These are phyloP conservation scores for Drosophila austrosaltans DNA, from an alignment of 2,888 invertebrate genomes.

Conservation along the genomic window DNA sequence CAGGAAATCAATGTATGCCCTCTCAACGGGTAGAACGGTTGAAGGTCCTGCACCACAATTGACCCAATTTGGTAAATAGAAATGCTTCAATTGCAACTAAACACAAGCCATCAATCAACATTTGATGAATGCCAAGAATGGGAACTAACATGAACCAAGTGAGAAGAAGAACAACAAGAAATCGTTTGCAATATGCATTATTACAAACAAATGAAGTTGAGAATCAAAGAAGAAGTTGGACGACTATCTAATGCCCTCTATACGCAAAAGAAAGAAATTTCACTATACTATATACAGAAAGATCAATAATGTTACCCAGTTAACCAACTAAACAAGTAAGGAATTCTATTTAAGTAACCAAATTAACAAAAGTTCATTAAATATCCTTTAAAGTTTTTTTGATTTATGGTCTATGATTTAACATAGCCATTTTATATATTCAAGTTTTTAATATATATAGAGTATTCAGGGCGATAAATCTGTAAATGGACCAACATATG, in stretches of 20 bases:
- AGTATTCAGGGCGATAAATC: constrained; percentile 50
- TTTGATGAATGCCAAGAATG: constrained; percentile 18
- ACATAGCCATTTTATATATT: not conserved
- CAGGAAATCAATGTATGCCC: constrained; percentile 55
- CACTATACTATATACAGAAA: too few relatives aligned
- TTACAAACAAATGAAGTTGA: constrained; percentile 33
- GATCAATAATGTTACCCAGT: too few relatives aligned
- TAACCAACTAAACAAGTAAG: too few relatives aligned
- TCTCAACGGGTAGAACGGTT: constrained; percentile 48
- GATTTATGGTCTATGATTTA: too few relatives aligned
- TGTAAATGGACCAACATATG: constrained; percentile 68
- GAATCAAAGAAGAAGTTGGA: not conserved
- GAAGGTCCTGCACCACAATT: constrained; percentile 51
- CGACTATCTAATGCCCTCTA: not conserved
- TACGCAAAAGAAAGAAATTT: not conserved
- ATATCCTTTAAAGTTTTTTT: not conserved
- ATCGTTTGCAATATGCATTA: constrained; percentile 34
- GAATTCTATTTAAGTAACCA: too few relatives aligned
- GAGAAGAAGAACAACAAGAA: constrained; percentile 25
- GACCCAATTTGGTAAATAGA: constrained; percentile 59
- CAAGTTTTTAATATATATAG: constrained; percentile 27
- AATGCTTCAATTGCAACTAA: constrained; percentile 27
- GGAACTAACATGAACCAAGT: constrained; percentile 33
- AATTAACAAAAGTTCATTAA: too few relatives aligned
- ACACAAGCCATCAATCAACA: constrained; percentile 72